Base-by-base conservation (phyloP, 2,888 invertebrate genomes). In the Habroteleia sp. region DNA sequence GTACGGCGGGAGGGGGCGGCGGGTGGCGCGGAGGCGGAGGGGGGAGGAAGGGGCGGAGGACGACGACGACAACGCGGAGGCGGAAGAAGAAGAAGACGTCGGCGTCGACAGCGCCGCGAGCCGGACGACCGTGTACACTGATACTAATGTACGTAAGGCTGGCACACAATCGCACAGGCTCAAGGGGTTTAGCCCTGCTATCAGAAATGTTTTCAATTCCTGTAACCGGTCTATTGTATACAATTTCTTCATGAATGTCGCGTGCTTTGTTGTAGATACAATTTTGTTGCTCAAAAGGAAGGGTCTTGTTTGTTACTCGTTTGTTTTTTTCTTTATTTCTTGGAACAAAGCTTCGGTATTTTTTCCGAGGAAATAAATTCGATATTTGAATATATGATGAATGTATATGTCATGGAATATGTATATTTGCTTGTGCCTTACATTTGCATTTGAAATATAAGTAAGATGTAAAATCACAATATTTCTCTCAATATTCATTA, bases 1-100 rank as follows among this genome's bases (percentile, higher is more conserved):
- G 80, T 58, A 77, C 58, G 81, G 74, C 73, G 78, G 80, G 60
- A 77, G 79, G 79, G 78, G 76, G 77, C 74, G 77, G 75, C 65
- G 77, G 74, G 78, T 35, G 75, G 72, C 52, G 76, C 37, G 72
- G 50, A 41, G 69, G 76, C 69, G 65, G 68, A 29, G 77, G 75
- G 79, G 68, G 72, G 41, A 17, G 69, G 60, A 58, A 54, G 66
- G 56, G 62, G 25, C 52, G 65, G 66, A 44, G 60, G 58, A 69
- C 68, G 42, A 42, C 66, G 48, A 66, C 66, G 42, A 35, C 69
- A 58, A 46, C 35, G 62, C 14, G 56, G 54, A 65, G 50, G 58
- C 14, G 42, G 63, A 74, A 52, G 54, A 65, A 68, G 41, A 69
- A 69, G 68, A 62, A 62, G 76, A 42, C 54, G 60, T 48, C 42